phyloP scores from a whole-genome alignment of 2,888 invertebrate genomes.

The Drosophila nr. medialis region DNA sequence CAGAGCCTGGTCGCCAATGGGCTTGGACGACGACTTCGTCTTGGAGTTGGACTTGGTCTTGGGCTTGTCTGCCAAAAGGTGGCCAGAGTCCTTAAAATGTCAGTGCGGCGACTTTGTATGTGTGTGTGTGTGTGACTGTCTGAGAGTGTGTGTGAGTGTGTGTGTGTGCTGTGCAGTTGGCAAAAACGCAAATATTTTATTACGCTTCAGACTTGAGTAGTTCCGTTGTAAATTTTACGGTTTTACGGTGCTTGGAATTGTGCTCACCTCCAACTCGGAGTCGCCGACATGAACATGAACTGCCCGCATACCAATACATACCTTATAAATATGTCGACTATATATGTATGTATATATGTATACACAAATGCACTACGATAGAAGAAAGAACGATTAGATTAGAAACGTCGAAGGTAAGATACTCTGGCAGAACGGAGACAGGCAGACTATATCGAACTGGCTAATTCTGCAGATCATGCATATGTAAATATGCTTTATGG shows the following conservation, averaged over 20 bases:
- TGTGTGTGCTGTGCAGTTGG: slow-evolving; percentile 55
- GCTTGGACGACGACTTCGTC: slow-evolving; percentile 38
- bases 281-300: slow-evolving; percentile 42
- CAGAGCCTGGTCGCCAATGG: slow-evolving; percentile 36
- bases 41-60: slow-evolving; percentile 25
- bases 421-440: not conserved
- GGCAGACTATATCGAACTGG: not conserved
- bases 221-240: slow-evolving; percentile 81
- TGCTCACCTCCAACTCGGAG: slow-evolving; percentile 45
- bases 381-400: not conserved
- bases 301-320: slow-evolving; percentile 34
- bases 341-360: slow-evolving; percentile 16
- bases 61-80: slow-evolving; percentile 42
- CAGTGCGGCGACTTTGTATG: slow-evolving; percentile 45
- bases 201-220: slow-evolving; percentile 81
- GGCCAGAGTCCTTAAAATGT: slow-evolving; percentile 61
- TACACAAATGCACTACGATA: not conserved
- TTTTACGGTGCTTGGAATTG: slow-evolving; percentile 71
- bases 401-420: not conserved
- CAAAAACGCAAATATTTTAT: slow-evolving; percentile 81
- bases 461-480: not conserved
- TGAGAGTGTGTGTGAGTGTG: not conserved
- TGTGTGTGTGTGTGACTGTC: not conserved
- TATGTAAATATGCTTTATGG: not conserved
- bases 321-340: slow-evolving; percentile 25